Evolutionary conservation across 1,140 invertebrate genomes (phyloP), one percentile per base, ranked within the genome.

Genomic region (Drosophila ananassae): DNA sequence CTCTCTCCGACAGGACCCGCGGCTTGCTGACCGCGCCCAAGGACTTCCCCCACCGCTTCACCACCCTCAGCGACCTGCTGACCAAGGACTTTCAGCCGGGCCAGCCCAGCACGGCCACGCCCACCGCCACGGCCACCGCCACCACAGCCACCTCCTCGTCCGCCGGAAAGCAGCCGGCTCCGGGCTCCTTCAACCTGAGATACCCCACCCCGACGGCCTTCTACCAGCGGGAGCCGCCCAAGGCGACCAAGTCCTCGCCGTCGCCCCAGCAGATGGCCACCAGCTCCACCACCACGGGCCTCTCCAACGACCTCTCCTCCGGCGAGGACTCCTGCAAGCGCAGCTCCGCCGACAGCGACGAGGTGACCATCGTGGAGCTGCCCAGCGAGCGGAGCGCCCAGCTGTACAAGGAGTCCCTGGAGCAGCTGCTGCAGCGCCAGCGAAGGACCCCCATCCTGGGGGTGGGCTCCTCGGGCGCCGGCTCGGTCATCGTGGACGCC

Each of bases 31-130:
- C 73, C 9, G 77, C 84, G 9, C 90, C 91, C 0, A 92, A 92
- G 82, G 91, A 92, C 54, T 90, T 89, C 28, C 59, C 87, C 52
- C 91, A 91, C 66, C 91, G 89, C 58, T 90, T 79, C 55, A 90
- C 77, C 64, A 84, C 90, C 4, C 55, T 92, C 13, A 89, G 79
- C 71, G 91, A 92, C 52, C 72, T 92, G 74, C 79, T 92, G 30
- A 89, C 63, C 72, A 83, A 90, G 72, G 83, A 91, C 68, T 91
- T 78, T 56, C 85, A 79, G 64, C 28, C 64, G 21, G 62, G 62
- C n/a, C 50, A 34, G 13, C 48, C 59, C 30, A 21, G 10, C 46
- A 48, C 25, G 50, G 53, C 55, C 57, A 73, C 59, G 3, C 17
- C 17, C 17, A 28, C 25, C 25, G 58, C 68, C 12, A 73, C 68